Conservation (phyloP, 1,140 invertebrate genomes). For the Cyclina sinensis region DNA sequence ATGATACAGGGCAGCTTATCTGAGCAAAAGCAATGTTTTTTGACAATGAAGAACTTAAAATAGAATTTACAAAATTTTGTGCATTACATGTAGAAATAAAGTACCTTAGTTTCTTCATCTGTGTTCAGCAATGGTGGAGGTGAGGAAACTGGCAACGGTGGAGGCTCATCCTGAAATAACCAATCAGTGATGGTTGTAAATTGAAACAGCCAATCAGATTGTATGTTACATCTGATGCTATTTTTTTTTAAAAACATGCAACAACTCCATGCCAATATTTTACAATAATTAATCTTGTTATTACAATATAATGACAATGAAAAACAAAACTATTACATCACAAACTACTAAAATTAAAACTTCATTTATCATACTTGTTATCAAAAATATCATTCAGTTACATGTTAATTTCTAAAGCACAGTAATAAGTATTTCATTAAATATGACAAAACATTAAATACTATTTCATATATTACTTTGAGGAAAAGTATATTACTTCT, state of each 20-base stretch:
- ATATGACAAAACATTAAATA: no score
- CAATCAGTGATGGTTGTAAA: slow-evolving; percentile 5
- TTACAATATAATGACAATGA: not conserved
- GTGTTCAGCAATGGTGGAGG: slow-evolving; percentile 68
- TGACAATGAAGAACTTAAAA: no score
- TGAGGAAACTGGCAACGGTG: slow-evolving; percentile 73
- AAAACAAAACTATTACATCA: not conserved
- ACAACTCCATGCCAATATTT: not conserved
- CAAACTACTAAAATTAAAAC: not conserved
- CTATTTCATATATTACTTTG: no score
- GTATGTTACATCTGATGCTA: not conserved
- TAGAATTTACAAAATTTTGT: no score
- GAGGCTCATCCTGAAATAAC: slow-evolving; percentile 71
- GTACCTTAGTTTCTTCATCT: slow-evolving; percentile 65
- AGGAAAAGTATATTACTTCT: no score
- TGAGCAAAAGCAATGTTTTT: no score
- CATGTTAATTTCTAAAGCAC: no score
- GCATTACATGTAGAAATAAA: no score
- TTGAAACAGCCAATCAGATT: slow-evolving; percentile 49
- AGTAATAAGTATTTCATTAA: no score
- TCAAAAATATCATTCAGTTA: not conserved
- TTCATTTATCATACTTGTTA: not conserved
- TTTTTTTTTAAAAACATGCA: not conserved
- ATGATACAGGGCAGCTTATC: no score
- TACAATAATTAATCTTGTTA: slow-evolving; percentile 4